Evolutionary conservation across 2,888 invertebrate genomes (phyloP).

Genomic region (Drosophila koepferae): DNA sequence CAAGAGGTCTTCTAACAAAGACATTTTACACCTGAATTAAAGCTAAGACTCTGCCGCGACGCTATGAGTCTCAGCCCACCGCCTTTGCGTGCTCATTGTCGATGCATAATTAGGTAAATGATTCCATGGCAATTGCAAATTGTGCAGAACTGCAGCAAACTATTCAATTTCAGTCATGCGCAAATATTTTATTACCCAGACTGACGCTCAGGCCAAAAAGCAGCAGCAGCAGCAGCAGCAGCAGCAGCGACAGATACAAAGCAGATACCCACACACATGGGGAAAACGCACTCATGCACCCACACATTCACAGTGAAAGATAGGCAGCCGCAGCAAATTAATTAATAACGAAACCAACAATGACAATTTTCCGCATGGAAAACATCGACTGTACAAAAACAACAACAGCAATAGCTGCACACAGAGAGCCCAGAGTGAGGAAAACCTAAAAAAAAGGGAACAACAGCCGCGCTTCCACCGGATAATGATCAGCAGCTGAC

Average conservation of each 20-base stretch:
- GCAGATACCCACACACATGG: constrained; percentile 8
- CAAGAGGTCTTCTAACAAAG: not conserved
- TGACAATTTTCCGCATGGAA: constrained; percentile 79
- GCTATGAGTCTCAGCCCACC: not conserved
- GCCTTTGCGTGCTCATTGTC: not conserved
- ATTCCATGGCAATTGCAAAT: constrained; percentile 67
- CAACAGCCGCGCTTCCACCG: constrained; percentile 34
- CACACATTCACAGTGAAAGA: constrained; percentile 28
- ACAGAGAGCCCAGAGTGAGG: constrained; percentile 41
- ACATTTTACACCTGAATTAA: constrained; percentile 4
- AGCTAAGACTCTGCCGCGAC: constrained; percentile 20
- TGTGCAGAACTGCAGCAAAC: constrained; percentile 73
- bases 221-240: constrained; percentile 1
- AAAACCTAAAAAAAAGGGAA: constrained; percentile 45
- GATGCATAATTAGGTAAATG: constrained; percentile 58
- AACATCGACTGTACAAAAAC: constrained; percentile 53
- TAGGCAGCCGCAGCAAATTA: constrained; percentile 69
- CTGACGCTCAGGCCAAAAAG: constrained; percentile 31
- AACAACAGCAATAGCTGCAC: constrained; percentile 22
- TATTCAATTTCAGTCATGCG: constrained; percentile 79
- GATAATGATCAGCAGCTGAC: constrained; percentile 53
- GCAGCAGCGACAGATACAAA: constrained; percentile 19
- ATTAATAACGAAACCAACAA: constrained; percentile 79
- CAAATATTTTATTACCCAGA: constrained; percentile 71
- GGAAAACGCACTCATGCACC: constrained; percentile 3